Conservation (phyloP, 2,797 vertebrate species). For the Adrianichthys oophorus region DNA sequence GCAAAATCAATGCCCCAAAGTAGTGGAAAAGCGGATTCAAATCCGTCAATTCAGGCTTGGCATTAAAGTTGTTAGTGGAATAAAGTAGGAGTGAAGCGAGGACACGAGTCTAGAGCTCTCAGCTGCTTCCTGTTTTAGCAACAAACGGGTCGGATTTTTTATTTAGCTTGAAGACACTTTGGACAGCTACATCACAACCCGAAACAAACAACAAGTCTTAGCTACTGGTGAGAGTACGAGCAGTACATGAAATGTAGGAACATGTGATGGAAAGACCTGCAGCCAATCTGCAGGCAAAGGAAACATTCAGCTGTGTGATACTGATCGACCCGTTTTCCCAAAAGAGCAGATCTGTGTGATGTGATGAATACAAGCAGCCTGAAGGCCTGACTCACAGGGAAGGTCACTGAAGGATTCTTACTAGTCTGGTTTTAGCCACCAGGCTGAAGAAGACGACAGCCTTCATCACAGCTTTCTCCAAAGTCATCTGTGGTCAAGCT, state of each 20-base stretch:
- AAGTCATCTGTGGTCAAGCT: too few species aligned
- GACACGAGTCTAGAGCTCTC: slow-evolving; percentile 9
- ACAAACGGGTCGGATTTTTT: too few species aligned
- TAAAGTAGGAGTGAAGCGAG: slow-evolving; percentile 5
- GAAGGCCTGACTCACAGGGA: slow-evolving; percentile 43
- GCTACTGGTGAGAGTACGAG: slow-evolving; percentile 18
- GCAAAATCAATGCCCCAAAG: slow-evolving; percentile 38
- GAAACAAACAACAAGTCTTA: not conserved
- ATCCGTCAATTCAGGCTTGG: slow-evolving; percentile 41
- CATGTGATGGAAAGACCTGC: slow-evolving; percentile 17
- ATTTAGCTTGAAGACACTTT: not conserved
- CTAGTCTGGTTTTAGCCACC: not conserved
- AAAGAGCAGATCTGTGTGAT: slow-evolving; percentile 33
- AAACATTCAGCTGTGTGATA: slow-evolving; percentile 41
- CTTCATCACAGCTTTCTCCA: too few species aligned
- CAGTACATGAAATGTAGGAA: slow-evolving; percentile 5
- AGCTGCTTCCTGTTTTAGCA: slow-evolving; percentile 4
- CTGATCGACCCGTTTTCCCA: slow-evolving; percentile 46
- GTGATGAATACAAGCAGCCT: slow-evolving; percentile 52
- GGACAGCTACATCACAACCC: slow-evolving; percentile 10
- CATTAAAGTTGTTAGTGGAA: slow-evolving; percentile 10
- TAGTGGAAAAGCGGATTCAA: slow-evolving; percentile 27
- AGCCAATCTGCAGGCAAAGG: slow-evolving; percentile 38
- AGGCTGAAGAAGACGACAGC: too few species aligned
- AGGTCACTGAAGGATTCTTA: slow-evolving; percentile 47